phyloP scores from a whole-genome alignment of 2,888 invertebrate species.

The Polia nebulosa region DNA sequence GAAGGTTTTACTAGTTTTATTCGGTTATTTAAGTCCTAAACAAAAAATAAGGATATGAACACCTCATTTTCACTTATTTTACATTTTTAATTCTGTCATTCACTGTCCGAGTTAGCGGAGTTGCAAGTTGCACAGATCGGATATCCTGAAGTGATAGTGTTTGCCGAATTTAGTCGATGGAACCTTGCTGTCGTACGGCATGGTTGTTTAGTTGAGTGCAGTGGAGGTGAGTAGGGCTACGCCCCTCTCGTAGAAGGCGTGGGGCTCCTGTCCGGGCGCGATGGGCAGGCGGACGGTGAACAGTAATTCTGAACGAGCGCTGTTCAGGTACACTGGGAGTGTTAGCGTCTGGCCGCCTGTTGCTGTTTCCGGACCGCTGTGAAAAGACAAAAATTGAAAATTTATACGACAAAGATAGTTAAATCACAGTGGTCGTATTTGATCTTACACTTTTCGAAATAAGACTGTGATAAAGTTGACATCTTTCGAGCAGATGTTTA shows the following conservation, averaged over 20 bases:
- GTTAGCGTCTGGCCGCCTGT: constrained; percentile 92
- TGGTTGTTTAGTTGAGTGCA: constrained; percentile 92
- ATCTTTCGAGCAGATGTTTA: too few species aligned
- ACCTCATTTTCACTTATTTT: too few species aligned
- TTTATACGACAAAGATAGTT: neutral
- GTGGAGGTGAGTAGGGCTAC: constrained; percentile 99
- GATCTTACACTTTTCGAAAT: too few species aligned
- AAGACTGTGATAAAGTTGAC: too few species aligned
- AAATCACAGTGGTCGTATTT: too few species aligned
- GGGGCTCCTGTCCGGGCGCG: constrained; percentile 97
- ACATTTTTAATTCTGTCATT: too few species aligned
- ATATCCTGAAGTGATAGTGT: neutral
- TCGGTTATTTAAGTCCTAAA: neutral
- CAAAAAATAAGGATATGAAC: neutral
- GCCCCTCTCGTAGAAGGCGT: constrained; percentile 99
- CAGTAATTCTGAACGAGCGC: constrained; percentile 97
- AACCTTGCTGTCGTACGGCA: neutral
- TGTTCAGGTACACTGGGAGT: constrained; percentile 99
- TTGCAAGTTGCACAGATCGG: neutral
- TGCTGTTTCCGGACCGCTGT: constrained; percentile 82
- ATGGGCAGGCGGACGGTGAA: constrained; percentile 99
- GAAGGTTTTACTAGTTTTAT: too few species aligned
- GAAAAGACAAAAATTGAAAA: neutral
- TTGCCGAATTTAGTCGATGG: neutral
- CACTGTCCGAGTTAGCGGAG: neutral